Evolutionary conservation across 2,113 vertebrate genomes (phyloP), one percentile per base, ranked within the genome.

Genomic region (Nothocercus julius): DNA sequence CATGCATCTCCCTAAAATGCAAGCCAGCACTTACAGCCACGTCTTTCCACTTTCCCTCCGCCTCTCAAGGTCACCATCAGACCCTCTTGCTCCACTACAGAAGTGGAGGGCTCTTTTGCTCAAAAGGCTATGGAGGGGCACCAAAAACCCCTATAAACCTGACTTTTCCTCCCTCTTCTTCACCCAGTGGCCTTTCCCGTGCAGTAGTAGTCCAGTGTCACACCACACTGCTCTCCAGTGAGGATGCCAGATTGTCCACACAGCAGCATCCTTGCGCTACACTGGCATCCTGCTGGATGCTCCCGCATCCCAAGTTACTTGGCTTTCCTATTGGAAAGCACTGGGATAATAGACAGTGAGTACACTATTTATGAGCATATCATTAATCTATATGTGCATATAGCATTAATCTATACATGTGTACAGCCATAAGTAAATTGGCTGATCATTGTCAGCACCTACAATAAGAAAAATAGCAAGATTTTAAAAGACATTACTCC

Each of bases 11-110:
- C 66, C 80, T 85, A 82, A 92, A 93, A 96, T 53, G 42, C 83
- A 87, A 94, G 86, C 62, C 68, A 56, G 70, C 80, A 93, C 69
- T 84, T 88, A 47, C 86, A 86, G 0, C 53, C 92, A 90, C 44
- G 25, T 92, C 98, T 93, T 95, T 87, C 75, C 44, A 82, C 69
- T 93, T 89, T 90, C 44, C 36, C 21, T 82, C 73, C 51, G 18
- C 58, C 36, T 72, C 51, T 76, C 34, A 76, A 79, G 85, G 67
- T 89, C 85, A 86, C 56, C 58, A 58, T 25, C 47, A 49, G 69
- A 87, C 22, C 34, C 64, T 86, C 79, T 74, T 92, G 93, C 87
- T 87, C 90, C 92, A 77, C 82, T 85, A 93, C 63, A 66, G 53
- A 76, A 64, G 30, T 18, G n/a, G 30, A 28, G 53, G 90, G 25